Base-by-base conservation (phyloP, 2,797 vertebrate genomes). In the Enteromius radiatus region DNA sequence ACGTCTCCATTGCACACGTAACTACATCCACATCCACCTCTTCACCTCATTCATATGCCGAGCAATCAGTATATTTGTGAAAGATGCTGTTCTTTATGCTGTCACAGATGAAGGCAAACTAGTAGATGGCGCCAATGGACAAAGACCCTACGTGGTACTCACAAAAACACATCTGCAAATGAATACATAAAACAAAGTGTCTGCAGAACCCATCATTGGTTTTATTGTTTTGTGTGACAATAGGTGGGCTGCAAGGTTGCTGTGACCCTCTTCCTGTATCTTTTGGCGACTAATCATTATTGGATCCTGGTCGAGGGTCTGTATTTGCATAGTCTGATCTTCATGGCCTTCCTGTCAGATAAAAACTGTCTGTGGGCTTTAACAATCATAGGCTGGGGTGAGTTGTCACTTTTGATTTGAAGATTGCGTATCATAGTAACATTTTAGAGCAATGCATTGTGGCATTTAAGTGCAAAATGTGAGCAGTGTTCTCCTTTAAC, bases 221-320 rank as follows among this genome's bases (percentile, higher is more conserved):
- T 63, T 77, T 36, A 54, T 41, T 41, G 45, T 10, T 23, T 4
- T 52, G n/a, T 69, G 31, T 41, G n/a, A 4, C 47, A 21, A 78
- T 91, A 97, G 97, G 96, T 92, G 26, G 96, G 96, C 86, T 98
- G 97, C 92, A 98, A 98, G 91, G 91, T 95, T 23, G 96, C 90
- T 3, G 96, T 98, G 67, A 98, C 96, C 0, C 87, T 98, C 73
- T 98, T 98, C 92, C 93, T 98, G 47, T 98, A 98, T 86, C 98
- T 98, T 86, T 92, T 98, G 93, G 97, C 96, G 21, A 97, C 97
- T 82, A 98, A 98, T 91, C 96, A 98, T 89, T 98, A 95, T 89
- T 98, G 97, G 97, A 98, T 98, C 88, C 92, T 98, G 86, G 97
- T 98, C 89, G 97, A 98, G 92, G 97, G 97, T 0, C 91, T 98